Evolutionary conservation across 2,888 invertebrate species (phyloP), one percentile per base, ranked within the genome.

Genomic region (Apamea epomidion): DNA sequence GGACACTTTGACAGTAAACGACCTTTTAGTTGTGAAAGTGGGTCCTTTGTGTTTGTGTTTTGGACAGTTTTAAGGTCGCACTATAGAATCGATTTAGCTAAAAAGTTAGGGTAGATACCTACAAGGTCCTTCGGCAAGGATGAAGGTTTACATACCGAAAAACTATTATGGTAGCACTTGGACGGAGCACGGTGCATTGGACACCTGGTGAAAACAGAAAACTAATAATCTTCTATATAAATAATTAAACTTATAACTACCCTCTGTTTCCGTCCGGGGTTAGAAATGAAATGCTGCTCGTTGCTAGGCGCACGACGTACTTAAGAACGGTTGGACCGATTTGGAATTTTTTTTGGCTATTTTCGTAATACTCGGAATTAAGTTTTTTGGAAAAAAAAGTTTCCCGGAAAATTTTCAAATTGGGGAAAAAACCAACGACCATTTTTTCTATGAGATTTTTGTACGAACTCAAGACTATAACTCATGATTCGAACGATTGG

Each of bases 1-100:
- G 64, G 70, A 60, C 76, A 76, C n/a, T 69, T 69, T 60, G 60
- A 58, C 54, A 62, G 29, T 60, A 72, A 67, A 45, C 16, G n/a
- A 16, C 45, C 37, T 81, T 75, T 62, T 37, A 48, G 42, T 45
- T 75, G 16, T 51, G 64, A 21, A 77, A 60, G 14, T 69, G 32
- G 60, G 45, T 45, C 42, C 8, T 62, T 18, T 71, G 42, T 48
- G 72, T 29, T 18, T 71, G 32, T 25, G 18, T 81, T 68, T 51
- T 45, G 14, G 32, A 42, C 32, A 51, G 54, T 32, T 74, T 60
- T 10, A 51, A 80, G 48, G 58, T 32, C 12, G 48, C n/a, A 62
- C n/a, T 67, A n/a, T 21, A 32, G 12, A 60, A 42, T 45, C 10
- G 2, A 48, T 25, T 45, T 37, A 48, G 37, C 18, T 45, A 25